Base-by-base conservation (phyloP, 1,140 invertebrate species). In the Leucophenga varia region DNA sequence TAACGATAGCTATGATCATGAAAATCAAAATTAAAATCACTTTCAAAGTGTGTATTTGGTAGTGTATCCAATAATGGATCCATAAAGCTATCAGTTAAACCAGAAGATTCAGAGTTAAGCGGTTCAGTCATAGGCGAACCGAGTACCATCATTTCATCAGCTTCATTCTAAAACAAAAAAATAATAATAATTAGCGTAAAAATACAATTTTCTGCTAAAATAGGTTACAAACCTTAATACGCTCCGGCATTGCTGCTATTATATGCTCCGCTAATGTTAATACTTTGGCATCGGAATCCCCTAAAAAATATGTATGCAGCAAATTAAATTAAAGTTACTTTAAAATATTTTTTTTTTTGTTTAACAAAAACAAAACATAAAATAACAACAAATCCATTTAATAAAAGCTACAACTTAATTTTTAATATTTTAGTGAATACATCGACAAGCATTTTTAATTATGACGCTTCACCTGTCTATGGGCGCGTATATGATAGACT, bases 201-300 rank as follows among this genome's bases (percentile, higher is more conserved):
- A 25, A 25, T 25, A 25, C 10, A 6, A 25, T 25, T 25, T 25
- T 25, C 22, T 10, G 10, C 10, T 10, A 25, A 3, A 9, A 45
- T 39, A 41, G 7, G 7, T 40, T 34, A 13, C 52, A 63, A 72
- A 89, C 89, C 84, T 97, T 98, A 69, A 97, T 97, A 61, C 93
- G 82, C 57, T 97, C 93, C 43, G 95, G 95, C 81, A 97, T 93
- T 7, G 95, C 95, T 28, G 93, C 95, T 67, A 98, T 97, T 61
- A 98, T 97, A 79, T 97, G 93, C 75, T 97, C 93, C 38, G 95
- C 95, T 64, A 98, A 79, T 43, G 92, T 95, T 55, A 96, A 82
- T 59, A 98, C 93, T 70, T 88, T 85, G 69, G 86, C 87, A 80
- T 94, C 89, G 80, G 94, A 91, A 69, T 94, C 91, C 87, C 88